These are phyloP conservation scores for Brachyopa scutellaris DNA, from an alignment of 2,888 invertebrate species.

Conservation along the genomic window DNA sequence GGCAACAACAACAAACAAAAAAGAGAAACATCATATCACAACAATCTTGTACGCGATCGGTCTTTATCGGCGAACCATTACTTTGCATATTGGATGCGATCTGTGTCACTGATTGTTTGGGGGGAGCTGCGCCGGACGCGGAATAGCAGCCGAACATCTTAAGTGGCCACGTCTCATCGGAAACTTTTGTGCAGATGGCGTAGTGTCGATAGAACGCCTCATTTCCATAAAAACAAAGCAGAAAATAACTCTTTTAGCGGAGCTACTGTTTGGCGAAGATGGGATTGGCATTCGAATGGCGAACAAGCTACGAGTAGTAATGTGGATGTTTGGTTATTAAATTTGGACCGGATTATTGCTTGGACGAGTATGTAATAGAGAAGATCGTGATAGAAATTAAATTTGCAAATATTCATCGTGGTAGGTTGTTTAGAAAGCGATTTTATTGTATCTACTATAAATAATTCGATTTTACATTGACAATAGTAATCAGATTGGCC, in stretches of 20 bases:
- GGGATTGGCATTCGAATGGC: not conserved
- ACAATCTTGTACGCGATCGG: constrained; percentile 71
- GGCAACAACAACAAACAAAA: constrained; percentile 20
- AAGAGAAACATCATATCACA: constrained; percentile 59
- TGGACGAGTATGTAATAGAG: constrained; percentile 11
- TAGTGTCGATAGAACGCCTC: constrained; percentile 70
- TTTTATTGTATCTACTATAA: too few relatives aligned
- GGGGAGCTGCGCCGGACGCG: not conserved
- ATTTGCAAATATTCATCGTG: not conserved
- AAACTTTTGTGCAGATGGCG: constrained; percentile 47
- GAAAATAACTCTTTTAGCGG: constrained; percentile 60
- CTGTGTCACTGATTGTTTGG: constrained; percentile 66
- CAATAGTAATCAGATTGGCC: too few relatives aligned
- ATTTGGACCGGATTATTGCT: constrained; percentile 47
- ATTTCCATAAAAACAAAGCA: constrained; percentile 71
- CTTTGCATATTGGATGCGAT: constrained; percentile 71
- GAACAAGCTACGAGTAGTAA: not conserved
- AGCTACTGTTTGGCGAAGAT: constrained; percentile 59
- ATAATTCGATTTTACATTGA: too few relatives aligned
- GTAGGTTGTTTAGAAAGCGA: too few relatives aligned
- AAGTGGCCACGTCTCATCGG: constrained; percentile 29
- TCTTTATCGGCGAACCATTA: constrained; percentile 65
- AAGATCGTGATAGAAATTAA: constrained; percentile 56
- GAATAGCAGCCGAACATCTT: constrained; percentile 14
- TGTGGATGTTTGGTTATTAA: constrained; percentile 55